Conservation (phyloP, 2,888 invertebrate genomes). For the Polydrusus tereticollis region DNA sequence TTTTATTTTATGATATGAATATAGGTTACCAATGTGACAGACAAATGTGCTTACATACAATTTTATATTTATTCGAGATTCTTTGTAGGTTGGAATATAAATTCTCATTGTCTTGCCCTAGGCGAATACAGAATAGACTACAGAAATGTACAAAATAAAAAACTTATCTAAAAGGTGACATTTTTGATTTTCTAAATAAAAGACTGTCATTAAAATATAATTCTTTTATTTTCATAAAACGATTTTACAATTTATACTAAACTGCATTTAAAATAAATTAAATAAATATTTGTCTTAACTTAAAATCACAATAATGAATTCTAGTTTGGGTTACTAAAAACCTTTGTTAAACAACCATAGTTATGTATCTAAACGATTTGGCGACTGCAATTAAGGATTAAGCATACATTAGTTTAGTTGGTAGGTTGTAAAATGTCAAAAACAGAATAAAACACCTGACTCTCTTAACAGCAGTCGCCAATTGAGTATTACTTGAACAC, state of each 20-base stretch:
- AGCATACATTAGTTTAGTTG: too few species aligned
- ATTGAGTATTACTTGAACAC: too few species aligned
- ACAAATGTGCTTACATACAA: too few species aligned
- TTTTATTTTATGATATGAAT: too few species aligned
- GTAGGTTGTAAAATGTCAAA: too few species aligned
- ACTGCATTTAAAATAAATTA: background rate
- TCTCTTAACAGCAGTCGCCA: too few species aligned
- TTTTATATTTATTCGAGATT: too few species aligned
- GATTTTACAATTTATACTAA: background rate
- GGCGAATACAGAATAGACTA: conserved; percentile 63
- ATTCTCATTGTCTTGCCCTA: conserved; percentile 61
- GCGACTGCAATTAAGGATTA: too few species aligned
- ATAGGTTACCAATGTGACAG: background rate
- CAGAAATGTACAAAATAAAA: conserved; percentile 41
- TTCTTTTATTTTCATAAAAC: background rate
- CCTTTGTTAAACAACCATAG: too few species aligned
- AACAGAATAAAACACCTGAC: too few species aligned
- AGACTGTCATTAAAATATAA: background rate
- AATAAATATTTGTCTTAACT: background rate
- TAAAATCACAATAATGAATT: conserved; percentile 11
- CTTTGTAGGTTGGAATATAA: conserved; percentile 64
- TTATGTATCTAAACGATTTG: too few species aligned
- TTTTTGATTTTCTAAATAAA: background rate
- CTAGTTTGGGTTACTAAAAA: too few species aligned
- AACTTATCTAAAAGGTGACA: conserved; percentile 40